Evolutionary conservation across 2,113 vertebrate species (phyloP), one percentile per base, ranked within the genome.

Genomic region (Probosciger aterrimus): DNA sequence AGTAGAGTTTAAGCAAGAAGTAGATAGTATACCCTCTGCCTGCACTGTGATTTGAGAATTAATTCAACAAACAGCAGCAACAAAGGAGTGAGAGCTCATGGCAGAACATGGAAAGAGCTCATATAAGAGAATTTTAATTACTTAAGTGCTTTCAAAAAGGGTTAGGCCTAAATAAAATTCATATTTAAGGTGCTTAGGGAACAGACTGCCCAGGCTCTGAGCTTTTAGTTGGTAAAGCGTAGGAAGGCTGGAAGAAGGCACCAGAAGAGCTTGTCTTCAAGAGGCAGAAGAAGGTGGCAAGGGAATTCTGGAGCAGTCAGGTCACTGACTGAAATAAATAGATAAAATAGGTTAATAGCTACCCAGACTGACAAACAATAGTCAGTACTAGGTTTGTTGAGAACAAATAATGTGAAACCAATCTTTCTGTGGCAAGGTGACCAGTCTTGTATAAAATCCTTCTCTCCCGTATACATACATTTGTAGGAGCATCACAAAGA

Each of bases 391-490:
- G 17, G 11, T 83, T 78, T 86, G 70, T 18, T 43, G 68, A 78
- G 50, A 92, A 27, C 23, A 75, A 92, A 67, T 63, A 10, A 53
- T 2, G 0, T 46, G n/a, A 35, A 86, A 57, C 4, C 55, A 80
- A 41, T 52, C 31, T 63, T 73, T 80, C 37, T 55, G n/a, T 46
- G 60, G 19, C 50, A 65, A 70, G 23, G 24, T 68, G 71, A 68
- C 30, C 39, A 25, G 27, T 28, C 28, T 41, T 20, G 4, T 59
- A 4, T 28, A 24, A 24, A 50, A 18, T 53, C 30, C 20, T 89
- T 31, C 69, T 80, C 25, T 81, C n/a, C 19, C 0, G 0, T 62
- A 27, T 4, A 3, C 1, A 3, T 18, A 1, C 4, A 2, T 60
- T 14, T 67, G 15, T 17, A 55, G 23, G 3, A 31, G 6, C 63